Base-by-base conservation (phyloP, 2,888 invertebrate genomes). In the Endotricha flammealis region DNA sequence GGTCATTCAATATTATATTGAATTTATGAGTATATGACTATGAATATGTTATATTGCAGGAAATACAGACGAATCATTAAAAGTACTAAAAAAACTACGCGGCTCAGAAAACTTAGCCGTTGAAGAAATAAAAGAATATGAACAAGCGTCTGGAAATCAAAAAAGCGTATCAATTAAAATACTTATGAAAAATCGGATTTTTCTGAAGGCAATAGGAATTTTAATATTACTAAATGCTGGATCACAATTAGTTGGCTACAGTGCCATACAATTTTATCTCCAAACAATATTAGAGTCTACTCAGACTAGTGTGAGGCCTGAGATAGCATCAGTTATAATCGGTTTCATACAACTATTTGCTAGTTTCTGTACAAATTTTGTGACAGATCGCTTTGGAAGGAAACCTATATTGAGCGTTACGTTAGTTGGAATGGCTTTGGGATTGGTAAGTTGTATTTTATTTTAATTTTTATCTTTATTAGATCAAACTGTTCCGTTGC, bases 101-200 rank as follows among this genome's bases (percentile, higher is more conserved):
- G 70, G 66, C 1, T 67, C 77, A 3, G 70, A 75, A 39, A 27
- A 34, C 2, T 11, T 48, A 33, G 77, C 75, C 0, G 46, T 50
- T 3, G 61, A 64, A 32, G 78, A 79, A 41, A 29, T 80, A 0
- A 68, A 72, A 38, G 71, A 71, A 35, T 80, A 72, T 38, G 50
- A 60, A 2, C 17, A 14, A 6, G 32, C 13, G 12, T 32, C 31
- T 11, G 29, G 36, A 37, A 27, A 30, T 12, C 14, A 50, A 12
- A 22, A 31, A 4, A 40, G 38, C 12, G 29, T 53, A 1, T 44
- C 38, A 22, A 48, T 38, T 5, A n/a, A n/a, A n/a, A n/a, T n/a
- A n/a, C n/a, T n/a, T n/a, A n/a, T n/a, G 3, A 51, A 32, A 43
- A 44, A 42, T 27, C 46, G 5, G 28, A 35, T 32, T 5, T 54